These are phyloP conservation scores for Apus apus DNA, from an alignment of 2,113 vertebrate genomes.

Conservation along the genomic window DNA sequence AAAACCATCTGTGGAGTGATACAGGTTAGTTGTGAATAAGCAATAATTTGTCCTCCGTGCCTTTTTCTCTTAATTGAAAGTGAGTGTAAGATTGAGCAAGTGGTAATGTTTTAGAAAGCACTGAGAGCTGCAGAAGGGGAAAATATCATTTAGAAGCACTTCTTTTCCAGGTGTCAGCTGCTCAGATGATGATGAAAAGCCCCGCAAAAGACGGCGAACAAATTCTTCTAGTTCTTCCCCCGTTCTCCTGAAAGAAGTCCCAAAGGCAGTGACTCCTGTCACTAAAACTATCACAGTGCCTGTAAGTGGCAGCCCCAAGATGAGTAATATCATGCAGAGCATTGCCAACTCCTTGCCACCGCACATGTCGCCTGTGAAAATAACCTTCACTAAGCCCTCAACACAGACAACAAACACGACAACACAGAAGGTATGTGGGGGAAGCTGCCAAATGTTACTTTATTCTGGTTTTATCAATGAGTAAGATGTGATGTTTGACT, in stretches of 20 bases:
- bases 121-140: neutral
- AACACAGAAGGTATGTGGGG: constrained; percentile 91
- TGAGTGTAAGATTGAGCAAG: neutral
- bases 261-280: constrained; percentile 86
- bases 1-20: neutral
- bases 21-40: neutral
- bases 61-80: neutral
- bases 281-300: constrained; percentile 93
- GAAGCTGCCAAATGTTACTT: constrained; percentile 46
- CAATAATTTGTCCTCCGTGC: neutral
- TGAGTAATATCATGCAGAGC: constrained; percentile 99
- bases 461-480: constrained; percentile 42
- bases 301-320: constrained; percentile 94
- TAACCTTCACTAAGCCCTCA: constrained; percentile 97
- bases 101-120: neutral
- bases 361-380: constrained; percentile 98
- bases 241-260: constrained; percentile 93
- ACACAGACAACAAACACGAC: constrained; percentile 94
- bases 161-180: constrained; percentile 90
- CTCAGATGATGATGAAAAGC: constrained; percentile 97
- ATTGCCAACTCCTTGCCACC: constrained; percentile 97
- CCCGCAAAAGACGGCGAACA: constrained; percentile 93
- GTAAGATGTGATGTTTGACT: constrained; percentile 28
- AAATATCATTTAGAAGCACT: neutral
- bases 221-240: constrained; percentile 96